These are phyloP conservation scores for Mesochorus sp. DNA, from an alignment of 2,888 invertebrate species.

Conservation along the genomic window DNA sequence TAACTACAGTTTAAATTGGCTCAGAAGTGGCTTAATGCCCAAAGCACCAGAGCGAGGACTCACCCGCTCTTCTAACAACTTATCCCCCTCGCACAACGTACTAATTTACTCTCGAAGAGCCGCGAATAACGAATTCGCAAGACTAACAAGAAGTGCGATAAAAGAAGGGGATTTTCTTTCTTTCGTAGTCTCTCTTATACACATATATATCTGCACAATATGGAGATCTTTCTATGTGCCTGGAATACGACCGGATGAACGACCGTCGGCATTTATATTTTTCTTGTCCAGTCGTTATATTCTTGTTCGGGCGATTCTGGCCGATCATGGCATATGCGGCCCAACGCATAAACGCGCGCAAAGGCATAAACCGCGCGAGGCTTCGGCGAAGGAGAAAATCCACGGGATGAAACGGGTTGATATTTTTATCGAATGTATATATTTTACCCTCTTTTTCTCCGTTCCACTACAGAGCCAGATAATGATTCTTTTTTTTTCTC, in stretches of 20 bases:
- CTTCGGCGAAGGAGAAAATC: not conserved
- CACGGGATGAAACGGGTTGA: not conserved
- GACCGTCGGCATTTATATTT: constrained; percentile 29
- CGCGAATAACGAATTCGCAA: constrained; percentile 19
- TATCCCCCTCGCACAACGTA: constrained; percentile 26
- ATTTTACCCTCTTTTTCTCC: not conserved
- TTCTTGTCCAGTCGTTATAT: not conserved
- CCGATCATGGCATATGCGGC: not conserved
- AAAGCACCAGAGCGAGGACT: not conserved
- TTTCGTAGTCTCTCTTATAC: not conserved
- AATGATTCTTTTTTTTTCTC: not conserved
- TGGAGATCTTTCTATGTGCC: not conserved
- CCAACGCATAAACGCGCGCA: not conserved
- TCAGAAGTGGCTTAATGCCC: too few species aligned
- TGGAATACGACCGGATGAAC: constrained; percentile 14
- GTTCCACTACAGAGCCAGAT: not conserved
- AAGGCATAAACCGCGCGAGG: not conserved
- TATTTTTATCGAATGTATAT: not conserved
- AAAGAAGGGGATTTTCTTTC: constrained; percentile 1
- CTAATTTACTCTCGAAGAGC: constrained; percentile 40
- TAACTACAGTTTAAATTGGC: too few species aligned
- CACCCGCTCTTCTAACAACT: not conserved
- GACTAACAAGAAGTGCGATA: constrained; percentile 2
- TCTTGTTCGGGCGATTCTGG: constrained; percentile 8
- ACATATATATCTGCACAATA: not conserved